Base-by-base conservation (phyloP, 2,797 vertebrate species). In the Pseudopleuronectes americanus region DNA sequence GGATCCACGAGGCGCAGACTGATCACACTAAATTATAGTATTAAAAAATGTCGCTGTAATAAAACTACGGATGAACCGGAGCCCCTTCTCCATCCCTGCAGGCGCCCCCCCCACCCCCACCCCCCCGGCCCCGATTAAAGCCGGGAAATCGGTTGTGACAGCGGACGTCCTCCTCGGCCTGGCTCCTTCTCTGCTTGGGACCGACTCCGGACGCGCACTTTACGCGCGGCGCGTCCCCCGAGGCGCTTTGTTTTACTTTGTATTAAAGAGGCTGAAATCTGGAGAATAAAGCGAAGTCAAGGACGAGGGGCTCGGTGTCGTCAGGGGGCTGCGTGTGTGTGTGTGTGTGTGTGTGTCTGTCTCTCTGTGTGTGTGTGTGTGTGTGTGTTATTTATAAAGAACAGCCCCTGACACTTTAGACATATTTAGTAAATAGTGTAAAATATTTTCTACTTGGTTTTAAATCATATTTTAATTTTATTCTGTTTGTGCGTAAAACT, bases 71-170 rank as follows among this genome's bases (percentile, higher is more conserved):
- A 43, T 33, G 31, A 53, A 23, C 57, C 41, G 17, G 53, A 45
- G 28, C 54, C 79, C 74, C 66, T 75, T 0, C 84, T 47, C 64
- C 74, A 22, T 56, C 88, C 41, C 41, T 17, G 38, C 38, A 41
- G 38, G 38, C 38, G 38, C 14, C 36, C 36, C 38, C 38, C 38
- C 69, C 85, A 57, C 80, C 81, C 74, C 84, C 67, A 72, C 43
- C 84, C 77, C 83, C 70, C 52, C 76, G 54, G 80, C 89, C 83
- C 55, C 77, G 85, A 87, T 88, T 88, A 87, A 85, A 89, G 87
- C 82, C 54, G 77, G 57, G 67, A 92, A 94, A 94, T 93, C 52
- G 89, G 83, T 92, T 92, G 77, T 93, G 92, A 93, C 94, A 92
- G 92, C 89, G 72, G 90, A 91, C 90, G 88, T 92, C 92, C 90